Evolutionary conservation across 2,113 vertebrate genomes (phyloP).

Genomic region (Corythornis madagascariensis): DNA sequence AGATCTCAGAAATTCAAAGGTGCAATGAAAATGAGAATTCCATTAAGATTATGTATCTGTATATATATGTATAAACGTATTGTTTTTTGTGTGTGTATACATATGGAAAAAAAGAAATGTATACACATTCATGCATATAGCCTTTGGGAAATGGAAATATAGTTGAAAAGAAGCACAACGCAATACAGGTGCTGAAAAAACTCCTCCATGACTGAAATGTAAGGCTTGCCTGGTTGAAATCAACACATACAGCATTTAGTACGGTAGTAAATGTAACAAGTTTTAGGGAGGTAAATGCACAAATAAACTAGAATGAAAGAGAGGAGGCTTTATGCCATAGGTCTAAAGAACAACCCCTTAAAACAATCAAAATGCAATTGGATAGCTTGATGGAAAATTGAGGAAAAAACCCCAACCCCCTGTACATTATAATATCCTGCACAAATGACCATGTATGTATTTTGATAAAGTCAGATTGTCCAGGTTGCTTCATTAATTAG

Average conservation of each 20-base stretch:
- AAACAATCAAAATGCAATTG: constrained; percentile 38
- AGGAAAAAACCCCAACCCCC: background rate
- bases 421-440: background rate
- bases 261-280: constrained; percentile 58
- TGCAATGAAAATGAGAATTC: background rate
- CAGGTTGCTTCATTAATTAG: constrained; percentile 12
- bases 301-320: constrained; percentile 49
- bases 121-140: constrained; percentile 29
- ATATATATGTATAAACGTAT: background rate
- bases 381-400: constrained; percentile 15
- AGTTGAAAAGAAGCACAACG: constrained; percentile 42
- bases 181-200: constrained; percentile 68
- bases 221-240: constrained; percentile 58
- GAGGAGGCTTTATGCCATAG: constrained; percentile 10
- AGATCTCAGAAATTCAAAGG: constrained; percentile 9
- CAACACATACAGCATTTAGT: constrained; percentile 60
- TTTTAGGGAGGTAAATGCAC: constrained; percentile 50
- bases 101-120: background rate
- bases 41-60: background rate
- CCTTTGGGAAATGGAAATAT: constrained; percentile 71
- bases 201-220: constrained; percentile 68
- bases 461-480: constrained; percentile 11
- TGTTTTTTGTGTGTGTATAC: background rate
- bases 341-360: constrained; percentile 42
- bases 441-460: background rate